These are phyloP conservation scores for Aethina tumida DNA, from an alignment of 1,140 invertebrate species.

Conservation along the genomic window DNA sequence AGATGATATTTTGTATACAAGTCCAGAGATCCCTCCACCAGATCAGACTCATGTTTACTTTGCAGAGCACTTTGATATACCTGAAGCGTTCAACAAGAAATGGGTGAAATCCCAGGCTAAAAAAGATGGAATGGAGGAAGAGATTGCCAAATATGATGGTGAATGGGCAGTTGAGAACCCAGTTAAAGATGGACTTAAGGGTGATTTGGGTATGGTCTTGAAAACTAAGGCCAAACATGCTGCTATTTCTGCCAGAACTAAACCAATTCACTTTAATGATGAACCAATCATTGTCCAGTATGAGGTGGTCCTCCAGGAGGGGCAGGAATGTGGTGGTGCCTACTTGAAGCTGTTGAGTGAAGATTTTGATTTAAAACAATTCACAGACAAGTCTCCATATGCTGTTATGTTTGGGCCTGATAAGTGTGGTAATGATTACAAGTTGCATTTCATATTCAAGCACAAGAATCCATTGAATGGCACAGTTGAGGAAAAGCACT, in stretches of 20 bases:
- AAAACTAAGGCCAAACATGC: slow-evolving; percentile 95
- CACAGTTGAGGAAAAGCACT: slow-evolving; percentile 80
- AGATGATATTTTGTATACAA: slow-evolving; percentile 39
- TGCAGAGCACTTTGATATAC: slow-evolving; percentile 82
- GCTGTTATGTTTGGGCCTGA: slow-evolving; percentile 99
- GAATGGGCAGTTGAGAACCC: slow-evolving; percentile 69
- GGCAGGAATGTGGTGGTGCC: slow-evolving; percentile 96
- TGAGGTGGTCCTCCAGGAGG: slow-evolving; percentile 83
- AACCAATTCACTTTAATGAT: slow-evolving; percentile 75
- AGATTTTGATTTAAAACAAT: slow-evolving; percentile 62
- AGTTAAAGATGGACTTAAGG: slow-evolving; percentile 60
- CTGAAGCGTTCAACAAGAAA: slow-evolving; percentile 57
- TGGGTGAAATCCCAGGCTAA: slow-evolving; percentile 90
- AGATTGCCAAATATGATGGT: slow-evolving; percentile 93
- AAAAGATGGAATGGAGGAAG: slow-evolving; percentile 85
- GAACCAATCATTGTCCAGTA: slow-evolving; percentile 93
- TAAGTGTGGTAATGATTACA: slow-evolving; percentile 94
- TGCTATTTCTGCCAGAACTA: slow-evolving; percentile 74
- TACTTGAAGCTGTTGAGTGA: slow-evolving; percentile 88
- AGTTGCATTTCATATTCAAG: slow-evolving; percentile 96
- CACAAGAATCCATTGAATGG: slow-evolving; percentile 93
- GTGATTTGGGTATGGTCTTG: slow-evolving; percentile 82
- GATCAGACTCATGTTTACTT: slow-evolving; percentile 59
- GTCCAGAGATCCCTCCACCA: slow-evolving; percentile 39
- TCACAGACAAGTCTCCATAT: slow-evolving; percentile 94